Evolutionary conservation across 2,113 vertebrate genomes (phyloP).

Genomic region (human (Homo sapiens)): DNA sequence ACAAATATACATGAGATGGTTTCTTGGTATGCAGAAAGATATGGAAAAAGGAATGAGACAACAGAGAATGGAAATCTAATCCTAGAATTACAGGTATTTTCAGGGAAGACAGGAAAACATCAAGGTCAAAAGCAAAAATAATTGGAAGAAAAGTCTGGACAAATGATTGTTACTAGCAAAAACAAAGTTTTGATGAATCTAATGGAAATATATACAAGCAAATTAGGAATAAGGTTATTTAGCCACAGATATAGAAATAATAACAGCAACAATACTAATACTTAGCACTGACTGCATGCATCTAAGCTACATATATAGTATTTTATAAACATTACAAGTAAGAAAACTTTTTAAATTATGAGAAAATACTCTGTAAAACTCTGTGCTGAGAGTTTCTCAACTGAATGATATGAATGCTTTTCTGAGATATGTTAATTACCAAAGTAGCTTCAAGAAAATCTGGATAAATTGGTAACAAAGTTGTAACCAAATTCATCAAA

Average conservation of each 20-base stretch:
- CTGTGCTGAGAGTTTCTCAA: not conserved
- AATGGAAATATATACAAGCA: not conserved
- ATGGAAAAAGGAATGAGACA: not conserved
- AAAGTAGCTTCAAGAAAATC: slow-evolving; percentile 1
- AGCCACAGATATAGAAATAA: not conserved
- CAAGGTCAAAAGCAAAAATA: not conserved
- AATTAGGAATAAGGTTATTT: not conserved
- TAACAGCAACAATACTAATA: not conserved
- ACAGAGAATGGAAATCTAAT: not conserved
- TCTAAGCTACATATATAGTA: not conserved
- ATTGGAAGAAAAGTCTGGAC: not conserved
- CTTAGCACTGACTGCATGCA: not conserved
- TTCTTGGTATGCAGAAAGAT: not conserved
- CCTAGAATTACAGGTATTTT: not conserved
- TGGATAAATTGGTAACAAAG: not conserved
- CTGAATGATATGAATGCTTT: not conserved
- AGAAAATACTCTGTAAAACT: not conserved
- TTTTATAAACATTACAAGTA: not conserved
- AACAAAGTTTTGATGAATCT: not conserved
- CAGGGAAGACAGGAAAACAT: not conserved
- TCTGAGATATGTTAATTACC: not conserved
- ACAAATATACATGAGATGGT: not conserved
- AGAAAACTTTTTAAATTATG: not conserved
- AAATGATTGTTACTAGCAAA: slow-evolving; percentile 22
- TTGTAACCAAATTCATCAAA: not conserved